phyloP scores from a whole-genome alignment of 2,888 invertebrate genomes.

The Eulithis prunata region DNA sequence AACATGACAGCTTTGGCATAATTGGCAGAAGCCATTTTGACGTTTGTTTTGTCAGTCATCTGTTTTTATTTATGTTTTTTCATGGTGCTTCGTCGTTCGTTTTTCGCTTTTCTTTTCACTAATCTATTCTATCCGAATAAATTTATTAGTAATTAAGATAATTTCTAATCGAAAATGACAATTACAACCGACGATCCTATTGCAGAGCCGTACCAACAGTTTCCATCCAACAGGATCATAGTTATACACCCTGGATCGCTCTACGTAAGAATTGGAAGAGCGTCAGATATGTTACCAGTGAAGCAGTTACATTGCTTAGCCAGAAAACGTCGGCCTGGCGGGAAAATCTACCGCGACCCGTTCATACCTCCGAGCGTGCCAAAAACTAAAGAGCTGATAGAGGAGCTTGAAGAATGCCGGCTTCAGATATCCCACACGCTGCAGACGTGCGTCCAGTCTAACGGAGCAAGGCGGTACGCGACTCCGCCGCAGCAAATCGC shows the following conservation, averaged over 20 bases:
- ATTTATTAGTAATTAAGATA: too few species aligned
- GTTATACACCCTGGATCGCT: conserved; percentile 98
- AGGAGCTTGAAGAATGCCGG: conserved; percentile 93
- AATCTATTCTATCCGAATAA: too few species aligned
- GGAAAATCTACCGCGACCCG: conserved; percentile 84
- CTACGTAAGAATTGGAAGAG: conserved; percentile 94
- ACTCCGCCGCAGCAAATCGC: conserved; percentile 96
- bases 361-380: conserved; percentile 87
- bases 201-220: conserved; percentile 84
- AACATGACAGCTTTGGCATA: too few species aligned
- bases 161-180: neutral
- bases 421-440: conserved; percentile 93
- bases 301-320: conserved; percentile 94
- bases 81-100: too few species aligned
- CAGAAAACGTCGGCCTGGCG: conserved; percentile 84
- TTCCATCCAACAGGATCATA: conserved; percentile 92
- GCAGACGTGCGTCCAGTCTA: conserved; percentile 93
- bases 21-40: too few species aligned
- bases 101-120: too few species aligned
- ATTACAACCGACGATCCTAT: conserved; percentile 55
- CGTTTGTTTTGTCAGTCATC: too few species aligned
- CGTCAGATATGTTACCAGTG: conserved; percentile 94
- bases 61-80: too few species aligned
- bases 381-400: conserved; percentile 87
- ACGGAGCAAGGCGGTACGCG: conserved; percentile 91